Evolutionary conservation across 2,113 vertebrate species (phyloP), one percentile per base, ranked within the genome.

Genomic region (Paradoxurus hermaphroditus): DNA sequence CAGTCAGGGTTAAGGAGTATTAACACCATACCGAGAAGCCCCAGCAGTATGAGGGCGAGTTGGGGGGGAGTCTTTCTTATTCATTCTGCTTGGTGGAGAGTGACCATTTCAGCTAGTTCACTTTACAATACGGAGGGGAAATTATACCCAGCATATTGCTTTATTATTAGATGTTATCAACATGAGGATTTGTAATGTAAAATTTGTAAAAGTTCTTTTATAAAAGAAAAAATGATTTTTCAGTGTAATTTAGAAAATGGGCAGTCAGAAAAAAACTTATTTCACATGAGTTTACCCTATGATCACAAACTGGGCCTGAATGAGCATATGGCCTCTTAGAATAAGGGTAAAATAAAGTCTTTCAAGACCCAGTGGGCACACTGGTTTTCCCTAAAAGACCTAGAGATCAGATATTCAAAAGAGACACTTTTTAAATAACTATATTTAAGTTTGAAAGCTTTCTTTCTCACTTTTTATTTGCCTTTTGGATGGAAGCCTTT

Each of bases 401-500:
- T 73, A 23, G 70, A 86, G 23, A n/a, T 86, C 31, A 77, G 65
- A 31, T 73, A 77, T 82, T 92, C 56, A 86, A 91, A 88, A 81
- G 39, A 56, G 56, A 34, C 36, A 56, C 21, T 77, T 93, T 63
- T 39, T 3, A 88, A 95, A 73, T 31, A 89, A 31, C 8, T 62
- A 53, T 77, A 49, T 75, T 91, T 89, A 67, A 36, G 75, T 81
- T 62, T 81, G 23, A 81, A 51, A 75, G 1, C 14, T 16, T 59
- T 79, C 68, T 85, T 72, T 86, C 49, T 86, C 21, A 70, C 13
- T 79, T 88, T 96, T 87, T 89, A 49, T 89, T 94, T 89, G 56
- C 13, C 29, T 75, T 77, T 59, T 85, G 36, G 49, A 46, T 86
- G 31, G 31, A 86, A 92, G 25, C 12, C 36, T 90, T 31, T n/a